Evolutionary conservation across 1,140 invertebrate species (phyloP), one percentile per base, ranked within the genome.

Genomic region (Macrostomum lignano): DNA sequence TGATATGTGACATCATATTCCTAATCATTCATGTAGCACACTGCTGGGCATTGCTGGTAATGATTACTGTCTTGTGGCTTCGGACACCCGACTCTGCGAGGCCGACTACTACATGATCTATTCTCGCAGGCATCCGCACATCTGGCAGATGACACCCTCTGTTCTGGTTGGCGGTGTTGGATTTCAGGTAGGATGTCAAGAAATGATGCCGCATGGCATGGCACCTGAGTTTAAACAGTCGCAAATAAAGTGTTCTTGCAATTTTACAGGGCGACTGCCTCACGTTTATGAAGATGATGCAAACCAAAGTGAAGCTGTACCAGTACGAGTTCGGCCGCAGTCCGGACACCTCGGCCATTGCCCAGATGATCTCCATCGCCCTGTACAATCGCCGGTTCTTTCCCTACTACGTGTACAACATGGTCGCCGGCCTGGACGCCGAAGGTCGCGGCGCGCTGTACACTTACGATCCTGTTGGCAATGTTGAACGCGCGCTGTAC

Each of bases 221-320:
- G n/a, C n/a, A n/a, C n/a, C n/a, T n/a, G n/a, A n/a, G n/a, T n/a
- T n/a, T n/a, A n/a, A n/a, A n/a, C n/a, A n/a, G n/a, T n/a, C n/a
- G n/a, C n/a, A n/a, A n/a, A n/a, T n/a, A n/a, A n/a, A n/a, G n/a
- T n/a, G n/a, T n/a, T n/a, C n/a, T n/a, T n/a, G n/a, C n/a, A n/a
- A n/a, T n/a, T n/a, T 94, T 88, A 56, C 91, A 91, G 77, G 86
- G 82, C 45, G 88, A 98, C 62, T 74, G 75, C n/a, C 60, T 94
- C 2, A 81, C 82, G 14, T 61, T 96, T 3, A 79, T 74, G 3
- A 67, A 76, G 42, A 61, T 84, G 35, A 51, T 96, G 19, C 60
- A 72, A 40, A 73, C 79, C 38, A 67, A 78, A 38, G 70, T 91
- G 66, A 71, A 88, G 67, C 79, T 84, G 68, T 98, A 93, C 47